Percentiles rank a stretch among this genome's conserved stretches.
Evolutionary conservation across 2,113 vertebrate genomes (phyloP).

Genomic region (Vireo altiloquus): DNA sequence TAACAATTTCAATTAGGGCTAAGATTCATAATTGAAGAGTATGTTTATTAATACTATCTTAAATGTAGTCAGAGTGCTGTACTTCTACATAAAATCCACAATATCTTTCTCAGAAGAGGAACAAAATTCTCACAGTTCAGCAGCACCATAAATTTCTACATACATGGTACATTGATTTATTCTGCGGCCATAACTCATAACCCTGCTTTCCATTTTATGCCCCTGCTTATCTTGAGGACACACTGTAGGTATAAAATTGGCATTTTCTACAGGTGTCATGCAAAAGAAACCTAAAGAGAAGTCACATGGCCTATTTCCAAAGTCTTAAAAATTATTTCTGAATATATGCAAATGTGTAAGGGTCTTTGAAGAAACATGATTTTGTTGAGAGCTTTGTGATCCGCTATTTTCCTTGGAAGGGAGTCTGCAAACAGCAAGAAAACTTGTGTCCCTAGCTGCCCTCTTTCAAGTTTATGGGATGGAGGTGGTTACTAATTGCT

Average conservation of each 20-base stretch:
- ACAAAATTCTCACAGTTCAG: not conserved
- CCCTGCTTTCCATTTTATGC: not conserved
- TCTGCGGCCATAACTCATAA: not conserved
- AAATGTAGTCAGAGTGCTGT: not conserved
- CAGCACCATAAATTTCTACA: not conserved
- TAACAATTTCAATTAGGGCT: not conserved
- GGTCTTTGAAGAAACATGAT: not conserved
- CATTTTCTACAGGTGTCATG: not conserved
- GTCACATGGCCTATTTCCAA: not conserved
- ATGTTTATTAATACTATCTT: not conserved
- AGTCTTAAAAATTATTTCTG: not conserved
- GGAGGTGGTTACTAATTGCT: not conserved
- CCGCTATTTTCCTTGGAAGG: not conserved
- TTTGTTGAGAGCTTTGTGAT: not conserved
- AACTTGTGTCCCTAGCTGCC: not conserved
- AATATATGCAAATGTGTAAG: not conserved
- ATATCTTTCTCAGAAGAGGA: not conserved
- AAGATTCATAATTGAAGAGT: not conserved
- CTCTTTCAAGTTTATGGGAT: not conserved
- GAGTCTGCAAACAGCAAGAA: not conserved
- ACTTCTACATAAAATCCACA: not conserved
- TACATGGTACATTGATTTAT: not conserved
- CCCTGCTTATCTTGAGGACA: not conserved
- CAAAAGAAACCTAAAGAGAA: not conserved
- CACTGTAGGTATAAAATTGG: not conserved